A percentile compares a stretch with the other conserved stretches of the same genome.
Conservation (phyloP, 2,113 vertebrate genomes). For the Theristicus caerulescens region DNA sequence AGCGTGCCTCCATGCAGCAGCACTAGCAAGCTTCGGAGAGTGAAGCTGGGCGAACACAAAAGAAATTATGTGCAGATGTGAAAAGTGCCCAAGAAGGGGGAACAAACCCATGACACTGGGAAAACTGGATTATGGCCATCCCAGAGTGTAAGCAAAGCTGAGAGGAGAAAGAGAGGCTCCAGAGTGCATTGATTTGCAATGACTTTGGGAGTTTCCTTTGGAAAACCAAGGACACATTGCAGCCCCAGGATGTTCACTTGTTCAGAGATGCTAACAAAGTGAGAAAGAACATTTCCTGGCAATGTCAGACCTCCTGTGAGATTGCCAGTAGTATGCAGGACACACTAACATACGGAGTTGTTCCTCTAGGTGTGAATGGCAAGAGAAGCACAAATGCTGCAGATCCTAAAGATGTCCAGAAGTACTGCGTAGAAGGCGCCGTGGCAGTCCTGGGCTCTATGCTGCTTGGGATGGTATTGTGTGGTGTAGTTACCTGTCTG, state of each 20-base stretch:
- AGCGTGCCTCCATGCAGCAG: background rate
- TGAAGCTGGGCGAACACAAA: too few species aligned
- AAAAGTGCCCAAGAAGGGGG: background rate
- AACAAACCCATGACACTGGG: background rate
- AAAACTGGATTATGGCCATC: background rate
- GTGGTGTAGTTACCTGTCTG: background rate
- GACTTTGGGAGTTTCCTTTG: background rate
- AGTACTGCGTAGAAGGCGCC: background rate
- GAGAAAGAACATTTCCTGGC: background rate
- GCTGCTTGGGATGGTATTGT: background rate
- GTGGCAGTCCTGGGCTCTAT: too few species aligned
- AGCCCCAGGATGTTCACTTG: background rate
- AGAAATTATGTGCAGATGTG: background rate
- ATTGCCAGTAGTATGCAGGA: background rate
- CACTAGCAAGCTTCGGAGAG: background rate
- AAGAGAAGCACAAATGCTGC: rapidly evolving
- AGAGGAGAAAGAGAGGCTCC: background rate
- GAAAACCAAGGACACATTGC: too few species aligned
- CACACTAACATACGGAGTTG: background rate
- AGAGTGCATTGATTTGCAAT: background rate
- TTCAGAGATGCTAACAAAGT: background rate
- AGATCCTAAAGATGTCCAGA: background rate
- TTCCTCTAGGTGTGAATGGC: background rate
- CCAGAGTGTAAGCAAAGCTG: background rate
- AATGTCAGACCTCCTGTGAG: background rate